These are phyloP conservation scores for Eospalax fontanierii DNA, from an alignment of 2,797 vertebrate species.

Conservation along the genomic window DNA sequence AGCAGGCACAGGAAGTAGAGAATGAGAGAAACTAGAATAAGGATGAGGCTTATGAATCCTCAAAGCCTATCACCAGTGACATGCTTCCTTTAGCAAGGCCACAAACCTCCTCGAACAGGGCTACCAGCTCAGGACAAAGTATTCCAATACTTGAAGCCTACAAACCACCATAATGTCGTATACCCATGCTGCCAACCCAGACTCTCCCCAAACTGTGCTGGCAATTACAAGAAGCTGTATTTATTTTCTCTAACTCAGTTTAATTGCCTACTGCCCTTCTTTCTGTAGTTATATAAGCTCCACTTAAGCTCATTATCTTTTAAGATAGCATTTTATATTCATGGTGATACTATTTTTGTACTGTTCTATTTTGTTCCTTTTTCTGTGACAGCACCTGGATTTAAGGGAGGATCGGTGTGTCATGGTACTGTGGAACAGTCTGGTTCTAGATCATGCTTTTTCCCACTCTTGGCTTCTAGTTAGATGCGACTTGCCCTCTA, in stretches of 20 bases:
- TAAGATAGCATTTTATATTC: background rate
- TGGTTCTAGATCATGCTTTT: background rate
- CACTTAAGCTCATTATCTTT: background rate
- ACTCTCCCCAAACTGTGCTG: background rate
- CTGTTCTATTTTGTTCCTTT: background rate
- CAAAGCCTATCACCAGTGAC: too few species aligned
- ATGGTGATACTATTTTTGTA: background rate
- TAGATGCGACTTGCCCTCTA: background rate
- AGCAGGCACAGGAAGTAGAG: too few species aligned
- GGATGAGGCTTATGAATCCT: too few species aligned
- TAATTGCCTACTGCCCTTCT: background rate
- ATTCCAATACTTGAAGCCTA: too few species aligned
- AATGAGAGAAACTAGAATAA: too few species aligned
- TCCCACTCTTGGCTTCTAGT: background rate
- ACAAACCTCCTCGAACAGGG: too few species aligned
- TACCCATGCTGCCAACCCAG: background rate
- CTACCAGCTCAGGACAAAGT: too few species aligned
- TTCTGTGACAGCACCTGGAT: background rate
- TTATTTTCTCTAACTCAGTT: background rate
- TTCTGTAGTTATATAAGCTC: background rate
- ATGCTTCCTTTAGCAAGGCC: too few species aligned
- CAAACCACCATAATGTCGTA: too few species aligned
- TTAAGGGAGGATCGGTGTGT: background rate
- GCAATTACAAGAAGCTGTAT: background rate
- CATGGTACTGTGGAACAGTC: background rate